These are phyloP conservation scores for Polymixis flavicincta DNA, from an alignment of 2,888 invertebrate genomes.

Conservation along the genomic window DNA sequence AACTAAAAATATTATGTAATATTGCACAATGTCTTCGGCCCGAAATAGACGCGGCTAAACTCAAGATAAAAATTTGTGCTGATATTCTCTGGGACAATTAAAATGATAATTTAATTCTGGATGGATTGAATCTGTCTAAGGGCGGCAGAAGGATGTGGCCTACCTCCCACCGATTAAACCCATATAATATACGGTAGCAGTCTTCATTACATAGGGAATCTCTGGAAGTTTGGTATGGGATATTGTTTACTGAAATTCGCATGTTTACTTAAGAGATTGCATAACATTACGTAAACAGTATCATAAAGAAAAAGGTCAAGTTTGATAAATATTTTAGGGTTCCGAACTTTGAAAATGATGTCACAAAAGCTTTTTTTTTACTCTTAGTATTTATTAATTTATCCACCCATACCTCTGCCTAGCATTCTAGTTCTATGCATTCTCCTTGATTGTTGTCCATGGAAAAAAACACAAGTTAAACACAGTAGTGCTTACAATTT, in stretches of 20 bases:
- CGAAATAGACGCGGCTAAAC: background rate
- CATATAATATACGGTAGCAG: background rate
- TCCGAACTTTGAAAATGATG: background rate
- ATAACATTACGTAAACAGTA: background rate
- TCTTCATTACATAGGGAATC: background rate
- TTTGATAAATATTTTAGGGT: constrained; percentile 8
- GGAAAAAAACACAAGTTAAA: background rate
- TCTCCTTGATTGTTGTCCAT: background rate
- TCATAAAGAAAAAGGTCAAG: background rate
- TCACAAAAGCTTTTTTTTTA: background rate
- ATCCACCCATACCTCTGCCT: too few relatives aligned
- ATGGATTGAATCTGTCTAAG: background rate
- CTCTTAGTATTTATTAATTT: background rate
- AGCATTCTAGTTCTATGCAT: background rate
- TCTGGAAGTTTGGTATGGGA: background rate
- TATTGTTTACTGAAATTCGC: background rate
- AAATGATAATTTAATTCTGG: background rate
- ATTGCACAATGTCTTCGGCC: constrained; percentile 18
- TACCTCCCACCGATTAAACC: background rate
- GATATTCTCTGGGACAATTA: background rate
- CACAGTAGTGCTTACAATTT: too few relatives aligned
- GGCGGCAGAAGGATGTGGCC: too few relatives aligned
- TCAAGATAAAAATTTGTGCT: too few relatives aligned
- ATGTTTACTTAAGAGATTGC: background rate
- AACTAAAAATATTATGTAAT: background rate